Percentiles rank a stretch among this genome's conserved stretches.
Conservation (phyloP, 2,113 vertebrate genomes). For the Capreolus pygargus region DNA sequence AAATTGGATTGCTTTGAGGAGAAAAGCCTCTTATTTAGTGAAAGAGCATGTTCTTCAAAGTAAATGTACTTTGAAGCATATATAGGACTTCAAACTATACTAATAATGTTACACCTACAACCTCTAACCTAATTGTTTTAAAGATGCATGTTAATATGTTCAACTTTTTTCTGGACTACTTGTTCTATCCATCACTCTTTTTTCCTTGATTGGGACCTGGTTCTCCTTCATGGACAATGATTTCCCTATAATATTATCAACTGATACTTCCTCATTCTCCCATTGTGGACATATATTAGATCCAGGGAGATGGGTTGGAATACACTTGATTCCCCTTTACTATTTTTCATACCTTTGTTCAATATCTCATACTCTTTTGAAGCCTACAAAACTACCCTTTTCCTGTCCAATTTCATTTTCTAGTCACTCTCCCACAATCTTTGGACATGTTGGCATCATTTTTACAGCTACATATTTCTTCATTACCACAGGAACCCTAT, state of each 20-base stretch:
- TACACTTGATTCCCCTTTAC: background rate
- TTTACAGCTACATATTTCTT: background rate
- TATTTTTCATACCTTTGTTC: background rate
- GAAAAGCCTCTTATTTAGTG: background rate
- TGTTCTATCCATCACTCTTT: background rate
- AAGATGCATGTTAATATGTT: background rate
- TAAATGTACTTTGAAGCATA: background rate
- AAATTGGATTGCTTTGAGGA: conserved; percentile 19
- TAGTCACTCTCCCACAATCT: background rate
- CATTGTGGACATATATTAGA: background rate
- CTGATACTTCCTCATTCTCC: background rate
- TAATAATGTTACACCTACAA: background rate
- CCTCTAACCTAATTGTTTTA: background rate
- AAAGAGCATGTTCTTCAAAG: background rate
- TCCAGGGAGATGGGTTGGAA: background rate
- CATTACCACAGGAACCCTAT: background rate
- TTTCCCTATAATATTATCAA: background rate
- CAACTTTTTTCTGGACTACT: background rate
- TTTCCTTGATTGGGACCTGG: background rate
- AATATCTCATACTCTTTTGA: background rate
- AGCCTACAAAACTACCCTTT: background rate
- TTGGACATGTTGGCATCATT: background rate
- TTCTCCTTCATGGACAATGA: background rate
- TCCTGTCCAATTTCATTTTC: background rate
- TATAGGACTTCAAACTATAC: background rate